Evolutionary conservation across 1,140 invertebrate species (phyloP).

Genomic region (Penaeus vannamei): DNA sequence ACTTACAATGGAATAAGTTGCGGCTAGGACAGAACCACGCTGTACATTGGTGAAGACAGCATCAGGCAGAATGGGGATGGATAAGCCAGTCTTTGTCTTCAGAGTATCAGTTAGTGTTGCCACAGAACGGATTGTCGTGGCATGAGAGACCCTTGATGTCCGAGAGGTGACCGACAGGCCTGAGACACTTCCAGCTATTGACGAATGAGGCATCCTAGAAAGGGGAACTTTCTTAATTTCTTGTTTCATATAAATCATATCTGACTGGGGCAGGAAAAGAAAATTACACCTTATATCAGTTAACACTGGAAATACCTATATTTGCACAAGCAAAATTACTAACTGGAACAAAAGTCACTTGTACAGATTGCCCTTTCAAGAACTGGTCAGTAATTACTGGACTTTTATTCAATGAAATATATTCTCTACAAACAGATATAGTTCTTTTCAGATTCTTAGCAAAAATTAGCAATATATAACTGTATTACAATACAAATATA

Average conservation of each 20-base stretch:
- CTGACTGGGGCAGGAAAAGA: background rate
- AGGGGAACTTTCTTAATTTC: background rate
- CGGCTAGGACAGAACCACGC: conserved; percentile 70
- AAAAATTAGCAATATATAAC: too few relatives aligned
- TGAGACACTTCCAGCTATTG: conserved; percentile 65
- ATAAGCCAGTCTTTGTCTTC: conserved; percentile 63
- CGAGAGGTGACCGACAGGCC: conserved; percentile 61
- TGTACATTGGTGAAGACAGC: conserved; percentile 71
- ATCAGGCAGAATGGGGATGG: conserved; percentile 70
- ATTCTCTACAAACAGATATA: too few relatives aligned
- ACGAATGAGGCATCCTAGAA: conserved; percentile 59
- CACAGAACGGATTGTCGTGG: conserved; percentile 58
- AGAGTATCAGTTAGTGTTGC: conserved; percentile 64
- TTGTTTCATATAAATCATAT: background rate
- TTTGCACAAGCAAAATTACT: too few relatives aligned
- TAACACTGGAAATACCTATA: background rate
- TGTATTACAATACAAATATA: too few relatives aligned
- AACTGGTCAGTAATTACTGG: too few relatives aligned
- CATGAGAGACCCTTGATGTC: conserved; percentile 58
- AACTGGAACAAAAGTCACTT: too few relatives aligned
- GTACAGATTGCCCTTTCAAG: too few relatives aligned
- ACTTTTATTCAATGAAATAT: too few relatives aligned
- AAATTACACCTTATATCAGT: background rate
- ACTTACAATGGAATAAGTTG: conserved; percentile 71
- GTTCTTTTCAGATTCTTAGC: too few relatives aligned